Conservation (phyloP, 2,888 invertebrate species). For the Calameuta pallipes region DNA sequence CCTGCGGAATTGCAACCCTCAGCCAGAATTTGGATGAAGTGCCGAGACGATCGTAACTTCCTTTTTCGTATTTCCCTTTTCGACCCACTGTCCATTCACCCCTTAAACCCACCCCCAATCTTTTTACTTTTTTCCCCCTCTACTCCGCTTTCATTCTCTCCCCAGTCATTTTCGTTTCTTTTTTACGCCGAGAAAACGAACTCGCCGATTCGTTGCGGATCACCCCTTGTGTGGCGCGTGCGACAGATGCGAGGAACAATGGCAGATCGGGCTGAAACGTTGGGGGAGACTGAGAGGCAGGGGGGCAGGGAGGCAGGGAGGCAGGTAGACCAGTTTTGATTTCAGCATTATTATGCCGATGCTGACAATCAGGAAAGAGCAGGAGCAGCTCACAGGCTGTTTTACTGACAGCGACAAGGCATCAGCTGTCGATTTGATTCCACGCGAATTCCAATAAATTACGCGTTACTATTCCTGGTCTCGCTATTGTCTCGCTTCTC, state of each 20-base stretch:
- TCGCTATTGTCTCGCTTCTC: not conserved
- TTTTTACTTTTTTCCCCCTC: not conserved
- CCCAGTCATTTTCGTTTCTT: not conserved
- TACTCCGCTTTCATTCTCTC: not conserved
- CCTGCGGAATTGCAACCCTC: not conserved
- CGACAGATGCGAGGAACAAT: slow-evolving; percentile 56
- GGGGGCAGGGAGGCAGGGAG: not conserved
- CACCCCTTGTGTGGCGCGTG: slow-evolving; percentile 25
- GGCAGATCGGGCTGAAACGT: slow-evolving; percentile 22
- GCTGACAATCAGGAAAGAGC: slow-evolving; percentile 27
- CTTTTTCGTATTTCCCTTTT: not conserved
- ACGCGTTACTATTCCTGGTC: not conserved
- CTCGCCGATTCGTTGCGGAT: slow-evolving; percentile 3
- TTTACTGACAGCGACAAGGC: slow-evolving; percentile 32
- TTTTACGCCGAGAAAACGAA: not conserved
- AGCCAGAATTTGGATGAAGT: not conserved
- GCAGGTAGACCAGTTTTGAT: slow-evolving; percentile 41
- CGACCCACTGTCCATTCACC: slow-evolving; percentile 3
- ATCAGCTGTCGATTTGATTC: slow-evolving; percentile 41
- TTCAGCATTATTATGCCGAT: slow-evolving; percentile 46
- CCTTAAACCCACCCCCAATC: slow-evolving; percentile 17
- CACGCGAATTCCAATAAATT: not conserved
- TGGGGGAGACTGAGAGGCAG: not conserved
- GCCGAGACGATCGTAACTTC: not conserved
- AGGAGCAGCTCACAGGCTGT: slow-evolving; percentile 36